phyloP scores from a whole-genome alignment of 2,888 invertebrate species.

The Helobdella robusta region DNA sequence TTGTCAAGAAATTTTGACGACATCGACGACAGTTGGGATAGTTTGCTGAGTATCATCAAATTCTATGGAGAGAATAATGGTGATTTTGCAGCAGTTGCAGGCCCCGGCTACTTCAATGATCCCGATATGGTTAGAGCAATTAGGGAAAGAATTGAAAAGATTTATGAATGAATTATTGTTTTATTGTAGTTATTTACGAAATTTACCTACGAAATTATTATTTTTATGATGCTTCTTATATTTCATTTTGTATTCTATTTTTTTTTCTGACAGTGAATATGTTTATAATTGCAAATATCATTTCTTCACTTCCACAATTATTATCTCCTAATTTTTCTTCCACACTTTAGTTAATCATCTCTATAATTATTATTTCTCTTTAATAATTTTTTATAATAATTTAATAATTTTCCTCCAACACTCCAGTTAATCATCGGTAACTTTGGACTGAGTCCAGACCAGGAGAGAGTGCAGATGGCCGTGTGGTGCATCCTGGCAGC shows the following conservation, averaged over 20 bases:
- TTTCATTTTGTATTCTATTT: too few relatives aligned
- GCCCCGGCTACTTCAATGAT: slow-evolving; percentile 36
- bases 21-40: slow-evolving; percentile 85
- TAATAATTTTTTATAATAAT: background rate
- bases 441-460: slow-evolving; percentile 84
- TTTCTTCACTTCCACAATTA: too few relatives aligned
- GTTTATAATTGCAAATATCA: background rate
- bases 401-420: background rate
- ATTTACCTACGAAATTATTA: too few relatives aligned
- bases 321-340: background rate
- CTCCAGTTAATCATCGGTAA: slow-evolving; percentile 81
- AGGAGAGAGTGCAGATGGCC: slow-evolving; percentile 90
- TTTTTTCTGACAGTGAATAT: background rate
- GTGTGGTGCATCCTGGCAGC: slow-evolving; percentile 90
- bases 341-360: background rate
- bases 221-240: too few relatives aligned
- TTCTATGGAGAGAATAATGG: slow-evolving; percentile 90
- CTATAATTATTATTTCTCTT: background rate
- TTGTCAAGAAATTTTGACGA: slow-evolving; percentile 88
- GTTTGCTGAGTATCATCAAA: slow-evolving; percentile 80
- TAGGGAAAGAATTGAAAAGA: background rate
- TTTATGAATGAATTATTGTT: too few relatives aligned
- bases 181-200: too few relatives aligned
- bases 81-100: slow-evolving; percentile 67
- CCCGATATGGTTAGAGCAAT: slow-evolving; percentile 32